These are phyloP conservation scores for Ariolimax columbianus DNA, from an alignment of 2,888 invertebrate genomes.

Conservation along the genomic window DNA sequence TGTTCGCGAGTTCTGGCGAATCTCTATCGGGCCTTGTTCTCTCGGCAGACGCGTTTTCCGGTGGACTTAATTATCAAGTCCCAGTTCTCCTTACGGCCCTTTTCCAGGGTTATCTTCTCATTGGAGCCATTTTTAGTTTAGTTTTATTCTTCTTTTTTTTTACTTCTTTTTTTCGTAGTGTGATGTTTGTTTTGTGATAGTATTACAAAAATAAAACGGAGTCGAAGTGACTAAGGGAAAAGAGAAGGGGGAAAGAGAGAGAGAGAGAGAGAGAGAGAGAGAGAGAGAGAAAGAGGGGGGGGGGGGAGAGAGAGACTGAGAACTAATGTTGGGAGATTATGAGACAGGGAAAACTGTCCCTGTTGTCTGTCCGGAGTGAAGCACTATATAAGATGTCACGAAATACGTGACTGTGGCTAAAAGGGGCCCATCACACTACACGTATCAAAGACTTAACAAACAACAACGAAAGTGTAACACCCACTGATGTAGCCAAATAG, in stretches of 20 bases:
- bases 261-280: conserved; percentile 13
- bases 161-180: neutral
- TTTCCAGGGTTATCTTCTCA: neutral
- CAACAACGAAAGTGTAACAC: too few relatives aligned
- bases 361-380: too few relatives aligned
- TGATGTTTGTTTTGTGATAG: neutral
- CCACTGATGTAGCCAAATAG: too few relatives aligned
- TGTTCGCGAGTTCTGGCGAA: conserved; percentile 41
- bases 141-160: neutral
- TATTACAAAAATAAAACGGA: neutral
- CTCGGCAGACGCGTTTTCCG: neutral
- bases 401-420: too few relatives aligned
- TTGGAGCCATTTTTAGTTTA: neutral
- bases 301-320: neutral
- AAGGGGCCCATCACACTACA: too few relatives aligned
- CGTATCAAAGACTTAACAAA: too few relatives aligned
- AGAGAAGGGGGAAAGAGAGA: neutral
- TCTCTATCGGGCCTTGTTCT: neutral
- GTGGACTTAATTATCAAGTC: neutral
- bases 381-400: too few relatives aligned
- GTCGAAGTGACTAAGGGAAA: neutral
- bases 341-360: too few relatives aligned
- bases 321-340: too few relatives aligned
- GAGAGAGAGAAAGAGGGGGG: neutral
- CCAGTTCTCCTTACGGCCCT: neutral